Evolutionary conservation across 2,113 vertebrate genomes (phyloP).

Genomic region (Menidia beryllina): DNA sequence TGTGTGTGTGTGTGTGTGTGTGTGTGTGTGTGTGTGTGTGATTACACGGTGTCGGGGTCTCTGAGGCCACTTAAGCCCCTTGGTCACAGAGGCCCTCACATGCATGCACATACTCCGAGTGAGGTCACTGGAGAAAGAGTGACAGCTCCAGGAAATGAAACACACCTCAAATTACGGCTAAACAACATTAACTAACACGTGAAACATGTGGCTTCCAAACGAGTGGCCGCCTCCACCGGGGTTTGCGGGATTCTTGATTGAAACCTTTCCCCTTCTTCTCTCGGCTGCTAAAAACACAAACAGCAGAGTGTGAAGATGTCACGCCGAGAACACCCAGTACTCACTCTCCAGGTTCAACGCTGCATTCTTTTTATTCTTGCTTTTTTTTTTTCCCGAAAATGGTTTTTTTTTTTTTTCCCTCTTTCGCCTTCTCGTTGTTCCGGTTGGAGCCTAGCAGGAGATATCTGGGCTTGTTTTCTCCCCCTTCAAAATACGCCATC

Average conservation of each 20-base stretch:
- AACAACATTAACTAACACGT: slow-evolving; percentile 67
- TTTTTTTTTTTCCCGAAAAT: slow-evolving; percentile 10
- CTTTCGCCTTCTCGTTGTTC: neutral
- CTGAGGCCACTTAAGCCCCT: slow-evolving; percentile 53
- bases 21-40: slow-evolving; percentile 48
- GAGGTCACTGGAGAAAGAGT: slow-evolving; percentile 70
- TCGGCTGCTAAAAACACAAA: slow-evolving; percentile 43
- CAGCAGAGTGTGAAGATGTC: slow-evolving; percentile 53
- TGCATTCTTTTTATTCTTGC: neutral
- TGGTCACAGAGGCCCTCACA: slow-evolving; percentile 48
- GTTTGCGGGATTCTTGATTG: slow-evolving; percentile 28
- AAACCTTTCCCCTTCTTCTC: slow-evolving; percentile 46
- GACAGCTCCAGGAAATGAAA: slow-evolving; percentile 79
- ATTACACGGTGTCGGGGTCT: slow-evolving; percentile 55
- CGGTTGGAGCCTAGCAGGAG: slow-evolving; percentile 9
- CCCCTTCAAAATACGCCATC: slow-evolving; percentile 47
- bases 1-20: too few species aligned
- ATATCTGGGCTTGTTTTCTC: slow-evolving; percentile 39
- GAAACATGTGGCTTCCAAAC: slow-evolving; percentile 53
- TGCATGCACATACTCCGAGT: slow-evolving; percentile 30
- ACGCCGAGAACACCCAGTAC: slow-evolving; percentile 38
- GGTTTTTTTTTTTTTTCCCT: slow-evolving; percentile 10
- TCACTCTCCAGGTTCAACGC: neutral
- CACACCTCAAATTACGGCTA: slow-evolving; percentile 77
- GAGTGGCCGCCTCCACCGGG: slow-evolving; percentile 14